A percentile compares a stretch with the other conserved stretches of the same genome.
phyloP scores from a whole-genome alignment of 2,797 vertebrate species.

The Lithobates sylvaticus region DNA sequence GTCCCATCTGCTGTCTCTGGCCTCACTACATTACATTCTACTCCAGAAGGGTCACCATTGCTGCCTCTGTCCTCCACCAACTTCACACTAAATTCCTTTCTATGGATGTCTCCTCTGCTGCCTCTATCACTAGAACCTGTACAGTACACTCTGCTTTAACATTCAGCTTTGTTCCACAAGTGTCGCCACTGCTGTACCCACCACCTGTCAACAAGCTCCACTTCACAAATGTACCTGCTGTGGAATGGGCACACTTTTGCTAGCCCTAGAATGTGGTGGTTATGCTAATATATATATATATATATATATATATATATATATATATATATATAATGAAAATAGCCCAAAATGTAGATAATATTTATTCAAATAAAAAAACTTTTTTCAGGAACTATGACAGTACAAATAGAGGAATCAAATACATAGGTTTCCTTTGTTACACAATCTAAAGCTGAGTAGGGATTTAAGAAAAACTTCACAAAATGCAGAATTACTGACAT shows the following conservation, averaged over 20 bases:
- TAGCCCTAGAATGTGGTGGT: not conserved
- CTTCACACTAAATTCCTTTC: not conserved
- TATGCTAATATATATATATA: too few species aligned
- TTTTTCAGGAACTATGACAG: not conserved
- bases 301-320: too few species aligned
- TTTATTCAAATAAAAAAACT: too few species aligned
- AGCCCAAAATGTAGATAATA: too few species aligned
- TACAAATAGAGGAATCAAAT: not conserved
- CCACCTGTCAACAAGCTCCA: not conserved
- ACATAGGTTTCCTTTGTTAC: not conserved
- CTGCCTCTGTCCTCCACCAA: not conserved
- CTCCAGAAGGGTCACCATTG: not conserved
- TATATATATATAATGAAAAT: too few species aligned
- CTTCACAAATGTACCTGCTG: not conserved
- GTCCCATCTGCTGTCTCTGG: not conserved
- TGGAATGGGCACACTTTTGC: not conserved
- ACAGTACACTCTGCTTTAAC: too few species aligned
- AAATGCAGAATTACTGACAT: not conserved
- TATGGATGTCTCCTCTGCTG: too few species aligned
- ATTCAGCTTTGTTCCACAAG: too few species aligned
- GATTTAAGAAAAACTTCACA: not conserved
- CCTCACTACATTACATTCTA: not conserved
- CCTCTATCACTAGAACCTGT: too few species aligned
- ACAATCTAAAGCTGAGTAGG: not conserved
- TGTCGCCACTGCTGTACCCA: too few species aligned